Conservation (phyloP, 2,113 vertebrate genomes). For the Microcebus jonahi region DNA sequence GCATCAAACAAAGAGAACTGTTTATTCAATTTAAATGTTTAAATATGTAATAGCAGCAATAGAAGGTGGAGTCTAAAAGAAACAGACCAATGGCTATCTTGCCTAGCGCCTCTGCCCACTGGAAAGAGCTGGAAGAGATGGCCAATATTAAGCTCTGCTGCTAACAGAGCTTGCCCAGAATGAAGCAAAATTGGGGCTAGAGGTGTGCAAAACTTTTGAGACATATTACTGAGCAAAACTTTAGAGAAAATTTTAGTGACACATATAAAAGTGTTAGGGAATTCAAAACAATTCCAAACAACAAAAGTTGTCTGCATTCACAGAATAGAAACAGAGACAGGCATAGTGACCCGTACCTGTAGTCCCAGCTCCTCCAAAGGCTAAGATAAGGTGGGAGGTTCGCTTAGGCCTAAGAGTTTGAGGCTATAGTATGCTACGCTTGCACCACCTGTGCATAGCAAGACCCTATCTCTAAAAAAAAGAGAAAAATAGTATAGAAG, state of each 20-base stretch:
- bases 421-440: background rate
- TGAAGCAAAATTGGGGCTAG: background rate
- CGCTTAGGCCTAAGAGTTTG: background rate
- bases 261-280: background rate
- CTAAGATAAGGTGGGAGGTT: no score
- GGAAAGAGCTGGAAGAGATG: background rate
- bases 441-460: background rate
- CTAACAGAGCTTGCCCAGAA: background rate
- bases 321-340: background rate
- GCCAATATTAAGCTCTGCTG: background rate
- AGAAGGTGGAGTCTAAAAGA: background rate
- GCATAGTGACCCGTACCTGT: background rate
- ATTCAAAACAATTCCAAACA: slow-evolving; percentile 40
- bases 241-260: background rate
- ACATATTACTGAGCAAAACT: background rate
- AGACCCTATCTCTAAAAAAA: background rate
- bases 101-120: background rate
- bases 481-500: background rate
- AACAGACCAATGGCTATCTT: background rate
- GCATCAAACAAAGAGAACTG: background rate
- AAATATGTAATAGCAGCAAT: background rate
- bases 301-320: slow-evolving; percentile 10
- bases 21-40: background rate
- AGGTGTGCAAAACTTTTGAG: background rate
- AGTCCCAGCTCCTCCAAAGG: background rate